Conservation (phyloP, 2,113 vertebrate species). For the Nothocercus julius region DNA sequence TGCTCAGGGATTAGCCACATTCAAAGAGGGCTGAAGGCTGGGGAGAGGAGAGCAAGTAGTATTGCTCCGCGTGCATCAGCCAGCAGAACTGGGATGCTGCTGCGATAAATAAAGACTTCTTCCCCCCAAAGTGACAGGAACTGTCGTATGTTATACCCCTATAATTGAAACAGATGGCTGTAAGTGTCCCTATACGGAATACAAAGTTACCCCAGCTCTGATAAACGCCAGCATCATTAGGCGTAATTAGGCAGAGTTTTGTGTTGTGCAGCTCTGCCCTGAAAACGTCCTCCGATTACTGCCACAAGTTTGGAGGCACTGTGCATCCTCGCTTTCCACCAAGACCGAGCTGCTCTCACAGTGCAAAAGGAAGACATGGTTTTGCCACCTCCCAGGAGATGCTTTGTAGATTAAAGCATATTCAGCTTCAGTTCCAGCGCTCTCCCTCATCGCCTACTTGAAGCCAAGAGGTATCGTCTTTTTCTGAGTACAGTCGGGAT, state of each 20-base stretch:
- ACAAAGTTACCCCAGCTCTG: not conserved
- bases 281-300: rapidly evolving
- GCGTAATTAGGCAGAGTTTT: rapidly evolving
- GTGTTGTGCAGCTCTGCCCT: not conserved
- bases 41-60: not conserved
- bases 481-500: not conserved
- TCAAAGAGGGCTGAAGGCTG: not conserved
- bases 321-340: rapidly evolving
- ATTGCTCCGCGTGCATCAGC: not conserved
- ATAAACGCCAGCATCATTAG: rapidly evolving
- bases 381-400: not conserved
- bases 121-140: not conserved
- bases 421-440: rapidly evolving
- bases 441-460: not conserved
- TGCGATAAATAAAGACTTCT: not conserved
- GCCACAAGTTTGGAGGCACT: rapidly evolving
- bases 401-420: not conserved
- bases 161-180: not conserved
- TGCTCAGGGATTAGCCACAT: rapidly evolving
- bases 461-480: not conserved
- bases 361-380: not conserved
- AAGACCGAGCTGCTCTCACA: not conserved
- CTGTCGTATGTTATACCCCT: not conserved
- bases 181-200: rapidly evolving
- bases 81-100: not conserved